Conservation (phyloP, 2,113 vertebrate genomes). For the Cisticola juncidis region DNA sequence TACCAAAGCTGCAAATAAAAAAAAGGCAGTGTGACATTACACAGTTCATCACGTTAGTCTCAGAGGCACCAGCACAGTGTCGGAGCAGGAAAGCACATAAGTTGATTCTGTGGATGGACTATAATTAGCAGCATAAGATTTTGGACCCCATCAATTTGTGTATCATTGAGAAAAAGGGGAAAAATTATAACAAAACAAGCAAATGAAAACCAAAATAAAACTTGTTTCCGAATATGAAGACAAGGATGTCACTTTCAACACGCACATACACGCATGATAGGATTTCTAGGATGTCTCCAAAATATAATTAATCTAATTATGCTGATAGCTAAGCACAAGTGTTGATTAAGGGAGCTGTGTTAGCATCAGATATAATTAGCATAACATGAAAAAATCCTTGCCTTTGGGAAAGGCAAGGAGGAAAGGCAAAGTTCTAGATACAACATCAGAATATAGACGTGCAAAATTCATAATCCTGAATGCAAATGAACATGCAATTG, state of each 20-base stretch:
- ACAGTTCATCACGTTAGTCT: background rate
- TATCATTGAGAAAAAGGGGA: background rate
- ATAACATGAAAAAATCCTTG: background rate
- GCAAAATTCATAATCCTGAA: background rate
- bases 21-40: background rate
- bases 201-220: background rate
- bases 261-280: background rate
- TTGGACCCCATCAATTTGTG: background rate
- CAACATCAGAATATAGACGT: background rate
- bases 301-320: slow-evolving; percentile 39
- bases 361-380: slow-evolving; percentile 13
- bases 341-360: slow-evolving; percentile 9
- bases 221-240: background rate
- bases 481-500: background rate
- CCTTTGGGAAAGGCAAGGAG: background rate
- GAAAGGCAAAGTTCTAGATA: background rate
- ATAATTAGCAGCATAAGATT: background rate
- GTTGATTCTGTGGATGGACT: background rate
- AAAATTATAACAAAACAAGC: background rate
- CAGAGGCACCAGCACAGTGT: background rate
- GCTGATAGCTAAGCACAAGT: slow-evolving; percentile 2
- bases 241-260: background rate
- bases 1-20: background rate
- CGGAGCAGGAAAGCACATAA: background rate
- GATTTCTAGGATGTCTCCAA: background rate